These are phyloP conservation scores for Actinostola sp. DNA, from an alignment of 92 coral and sea anemone genomes.

Conservation along the genomic window DNA sequence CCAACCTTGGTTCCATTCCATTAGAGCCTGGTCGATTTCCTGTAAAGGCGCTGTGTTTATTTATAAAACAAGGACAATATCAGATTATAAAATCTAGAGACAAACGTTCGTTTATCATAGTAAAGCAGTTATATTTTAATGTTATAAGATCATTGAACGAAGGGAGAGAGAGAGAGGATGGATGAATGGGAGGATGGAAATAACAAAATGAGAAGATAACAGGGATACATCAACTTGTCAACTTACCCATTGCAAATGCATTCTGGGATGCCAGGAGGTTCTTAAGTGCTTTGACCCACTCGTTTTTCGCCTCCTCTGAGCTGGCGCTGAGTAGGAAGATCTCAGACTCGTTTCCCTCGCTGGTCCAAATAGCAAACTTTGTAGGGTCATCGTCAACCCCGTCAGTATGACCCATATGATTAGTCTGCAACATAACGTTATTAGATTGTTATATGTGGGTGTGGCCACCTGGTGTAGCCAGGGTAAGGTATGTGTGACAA, in stretches of 20 bases:
- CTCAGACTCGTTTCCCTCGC: conserved; percentile 82
- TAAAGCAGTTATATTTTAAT: too few species aligned
- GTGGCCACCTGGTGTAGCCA: neutral
- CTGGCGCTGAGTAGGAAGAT: conserved; percentile 80
- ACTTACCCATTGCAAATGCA: conserved; percentile 96
- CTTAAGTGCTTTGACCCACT: conserved; percentile 86
- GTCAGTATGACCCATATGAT: conserved; percentile 92
- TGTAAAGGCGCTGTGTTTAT: conserved; percentile 67
- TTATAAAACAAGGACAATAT: conserved; percentile 35
- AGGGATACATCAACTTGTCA: neutral
- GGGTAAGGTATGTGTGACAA: neutral
- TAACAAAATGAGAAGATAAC: neutral
- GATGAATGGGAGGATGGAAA: neutral
- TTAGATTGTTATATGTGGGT: neutral
- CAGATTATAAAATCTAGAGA: neutral
- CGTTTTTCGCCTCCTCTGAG: conserved; percentile 83
- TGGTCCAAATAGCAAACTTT: conserved; percentile 95
- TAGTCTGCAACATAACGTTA: conserved; percentile 59
- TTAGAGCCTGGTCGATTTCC: conserved; percentile 55
- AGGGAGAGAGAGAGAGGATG: neutral
- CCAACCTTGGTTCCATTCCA: conserved; percentile 80
- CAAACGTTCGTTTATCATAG: too few species aligned
- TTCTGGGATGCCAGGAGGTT: conserved; percentile 82
- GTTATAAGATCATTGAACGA: neutral
- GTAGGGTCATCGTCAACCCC: conserved; percentile 93